These are phyloP conservation scores for Anagyrus pseudococci DNA, from an alignment of 2,888 invertebrate genomes.

Conservation along the genomic window DNA sequence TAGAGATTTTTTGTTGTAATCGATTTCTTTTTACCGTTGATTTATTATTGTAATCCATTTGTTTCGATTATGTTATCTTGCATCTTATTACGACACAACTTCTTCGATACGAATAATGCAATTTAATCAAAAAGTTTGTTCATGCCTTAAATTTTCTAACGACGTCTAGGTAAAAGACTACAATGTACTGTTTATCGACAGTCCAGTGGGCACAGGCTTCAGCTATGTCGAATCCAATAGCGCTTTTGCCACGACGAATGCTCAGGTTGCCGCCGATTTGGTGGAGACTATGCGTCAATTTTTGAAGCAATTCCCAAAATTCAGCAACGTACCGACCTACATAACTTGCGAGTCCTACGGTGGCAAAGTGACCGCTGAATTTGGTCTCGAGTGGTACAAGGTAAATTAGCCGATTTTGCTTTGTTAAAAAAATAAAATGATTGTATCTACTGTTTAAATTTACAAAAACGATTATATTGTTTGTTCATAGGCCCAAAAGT, in stretches of 20 bases:
- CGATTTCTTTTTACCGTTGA: neutral
- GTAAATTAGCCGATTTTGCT: conserved; percentile 51
- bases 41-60: neutral
- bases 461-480: too few species aligned
- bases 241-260: conserved; percentile 67
- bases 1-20: neutral
- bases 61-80: neutral
- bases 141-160: neutral
- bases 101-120: neutral
- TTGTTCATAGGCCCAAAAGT: conserved; percentile 68
- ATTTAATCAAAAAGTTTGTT: neutral
- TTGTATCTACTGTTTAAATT: too few species aligned
- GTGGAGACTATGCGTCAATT: conserved; percentile 76
- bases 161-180: conserved; percentile 72
- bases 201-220: conserved; percentile 88
- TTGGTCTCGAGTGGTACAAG: conserved; percentile 69
- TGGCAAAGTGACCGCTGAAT: conserved; percentile 90
- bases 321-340: conserved; percentile 77
- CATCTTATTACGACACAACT: neutral
- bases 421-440: neutral
- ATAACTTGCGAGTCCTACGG: conserved; percentile 92
- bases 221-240: conserved; percentile 74
- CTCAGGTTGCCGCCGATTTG: conserved; percentile 77
- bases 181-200: conserved; percentile 87
- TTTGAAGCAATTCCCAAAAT: conserved; percentile 72